Percentiles rank a stretch among this genome's conserved stretches.
Conservation (phyloP, 2,113 vertebrate genomes). For the Aegypius monachus region DNA sequence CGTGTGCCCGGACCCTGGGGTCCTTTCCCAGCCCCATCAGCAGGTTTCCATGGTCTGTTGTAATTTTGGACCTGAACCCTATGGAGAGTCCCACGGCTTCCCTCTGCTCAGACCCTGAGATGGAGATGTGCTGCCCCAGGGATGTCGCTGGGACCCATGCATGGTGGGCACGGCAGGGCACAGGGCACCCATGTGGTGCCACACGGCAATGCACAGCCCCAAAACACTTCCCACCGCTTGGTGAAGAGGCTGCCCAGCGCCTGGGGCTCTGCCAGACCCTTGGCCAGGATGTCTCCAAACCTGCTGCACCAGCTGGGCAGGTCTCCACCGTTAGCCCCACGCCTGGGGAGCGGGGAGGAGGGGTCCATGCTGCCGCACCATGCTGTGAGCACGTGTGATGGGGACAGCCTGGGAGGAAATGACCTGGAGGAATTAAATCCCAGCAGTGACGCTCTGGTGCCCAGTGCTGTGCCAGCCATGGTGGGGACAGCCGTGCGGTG, state of each 20-base stretch:
- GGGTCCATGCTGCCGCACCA: accelerated
- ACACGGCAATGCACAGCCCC: accelerated
- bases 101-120: not conserved
- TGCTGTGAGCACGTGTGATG: accelerated
- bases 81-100: accelerated
- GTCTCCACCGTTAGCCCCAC: accelerated
- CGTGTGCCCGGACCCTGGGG: not conserved
- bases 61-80: not conserved
- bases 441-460: accelerated
- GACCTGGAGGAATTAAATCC: not conserved
- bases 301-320: not conserved
- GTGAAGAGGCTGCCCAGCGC: not conserved
- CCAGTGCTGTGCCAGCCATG: not conserved
- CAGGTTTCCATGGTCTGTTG: accelerated
- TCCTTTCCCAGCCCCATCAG: not conserved
- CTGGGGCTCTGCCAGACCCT: not conserved
- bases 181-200: accelerated
- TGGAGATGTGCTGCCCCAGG: not conserved
- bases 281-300: not conserved
- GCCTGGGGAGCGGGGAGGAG: not conserved
- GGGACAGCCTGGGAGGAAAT: not conserved
- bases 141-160: accelerated
- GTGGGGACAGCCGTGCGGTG: accelerated
- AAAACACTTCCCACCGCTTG: accelerated
- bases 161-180: accelerated